Evolutionary conservation across 2,113 vertebrate genomes (phyloP), one percentile per base, ranked within the genome.

Genomic region (Lepidothrix coronata): DNA sequence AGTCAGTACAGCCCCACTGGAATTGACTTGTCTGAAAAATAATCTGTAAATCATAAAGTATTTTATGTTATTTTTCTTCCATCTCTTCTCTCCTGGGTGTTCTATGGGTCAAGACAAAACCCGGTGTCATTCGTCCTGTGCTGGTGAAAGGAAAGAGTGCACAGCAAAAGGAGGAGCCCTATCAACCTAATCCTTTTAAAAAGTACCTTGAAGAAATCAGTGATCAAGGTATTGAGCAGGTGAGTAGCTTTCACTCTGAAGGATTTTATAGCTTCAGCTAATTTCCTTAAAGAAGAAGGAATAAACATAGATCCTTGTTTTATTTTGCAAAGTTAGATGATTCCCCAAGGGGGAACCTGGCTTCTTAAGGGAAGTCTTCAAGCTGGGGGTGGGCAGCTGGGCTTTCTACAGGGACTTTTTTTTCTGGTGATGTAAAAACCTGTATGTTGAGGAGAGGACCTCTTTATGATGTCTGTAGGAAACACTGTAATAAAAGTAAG

Each of bases 71-170:
- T 91, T 89, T 88, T 59, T 48, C 80, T 37, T 93, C 67, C 43
- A 24, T 89, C 59, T 86, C 22, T 92, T 68, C 37, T 91, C 25
- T 96, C 24, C 14, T 62, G 70, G 39, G 0, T 75, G n/a, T 92
- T 21, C 51, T 82, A 31, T 30, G 44, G 61, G 88, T 97, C 66
- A 97, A 99, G 99, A 99, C 98, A 30, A 99, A 98, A 93, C 99
- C 99, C 48, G 99, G 99, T 91, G 98, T 99, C 39, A 99, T 99
- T 97, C 98, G 98, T 35, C 99, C 99, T 0, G 96, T 97, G 80
- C 93, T 97, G 27, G 95, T 98, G 67, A 98, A 98, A 97, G 98
- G 97, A 66, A 98, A 97, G 97, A 95, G 97, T 75, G 84, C 96
- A 27, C 94, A 97, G 81, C 97, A 97, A 84, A 96, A 95, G 49